Conservation (phyloP, 2,888 invertebrate species). For the Parasteatoda lunata region DNA sequence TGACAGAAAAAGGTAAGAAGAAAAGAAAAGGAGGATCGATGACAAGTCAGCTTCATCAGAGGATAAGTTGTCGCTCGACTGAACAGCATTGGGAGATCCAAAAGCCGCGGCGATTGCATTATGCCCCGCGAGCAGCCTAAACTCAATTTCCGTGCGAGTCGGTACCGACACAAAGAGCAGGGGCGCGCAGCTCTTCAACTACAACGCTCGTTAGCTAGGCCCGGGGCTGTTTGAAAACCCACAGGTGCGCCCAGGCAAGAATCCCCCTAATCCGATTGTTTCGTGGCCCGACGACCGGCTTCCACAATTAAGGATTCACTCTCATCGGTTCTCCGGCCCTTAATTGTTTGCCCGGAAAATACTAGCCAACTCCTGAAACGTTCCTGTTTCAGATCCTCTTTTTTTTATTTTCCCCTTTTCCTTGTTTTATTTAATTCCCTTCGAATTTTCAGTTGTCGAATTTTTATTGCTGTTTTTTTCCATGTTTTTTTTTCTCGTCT, state of each 20-base stretch:
- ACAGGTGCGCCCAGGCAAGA: slow-evolving; percentile 63
- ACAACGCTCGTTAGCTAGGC: slow-evolving; percentile 59
- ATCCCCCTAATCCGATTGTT: slow-evolving; percentile 63
- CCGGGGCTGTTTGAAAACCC: slow-evolving; percentile 62
- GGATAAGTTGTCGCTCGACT: slow-evolving; percentile 45
- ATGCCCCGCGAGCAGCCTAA: slow-evolving; percentile 52
- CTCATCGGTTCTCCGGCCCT: slow-evolving; percentile 34
- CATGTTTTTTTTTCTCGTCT: neutral
- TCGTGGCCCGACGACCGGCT: slow-evolving; percentile 31
- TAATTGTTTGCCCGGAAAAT: slow-evolving; percentile 68
- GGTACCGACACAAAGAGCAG: slow-evolving; percentile 53
- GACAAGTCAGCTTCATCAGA: slow-evolving; percentile 58
- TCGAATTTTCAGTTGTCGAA: neutral
- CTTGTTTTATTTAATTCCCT: slow-evolving; percentile 23
- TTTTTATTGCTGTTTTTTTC: slow-evolving; percentile 6
- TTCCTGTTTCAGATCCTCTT: slow-evolving; percentile 7
- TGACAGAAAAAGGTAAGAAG: no score
- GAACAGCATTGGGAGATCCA: slow-evolving; percentile 42
- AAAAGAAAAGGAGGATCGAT: slow-evolving; percentile 42
- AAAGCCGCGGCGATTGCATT: slow-evolving; percentile 61
- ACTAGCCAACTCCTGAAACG: slow-evolving; percentile 17
- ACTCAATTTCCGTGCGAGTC: slow-evolving; percentile 62
- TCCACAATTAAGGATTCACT: slow-evolving; percentile 62
- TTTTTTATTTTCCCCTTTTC: slow-evolving; percentile 7
- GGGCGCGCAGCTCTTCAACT: slow-evolving; percentile 38